Conservation (phyloP, 2,113 vertebrate genomes). For the Taurulus bubalis region DNA sequence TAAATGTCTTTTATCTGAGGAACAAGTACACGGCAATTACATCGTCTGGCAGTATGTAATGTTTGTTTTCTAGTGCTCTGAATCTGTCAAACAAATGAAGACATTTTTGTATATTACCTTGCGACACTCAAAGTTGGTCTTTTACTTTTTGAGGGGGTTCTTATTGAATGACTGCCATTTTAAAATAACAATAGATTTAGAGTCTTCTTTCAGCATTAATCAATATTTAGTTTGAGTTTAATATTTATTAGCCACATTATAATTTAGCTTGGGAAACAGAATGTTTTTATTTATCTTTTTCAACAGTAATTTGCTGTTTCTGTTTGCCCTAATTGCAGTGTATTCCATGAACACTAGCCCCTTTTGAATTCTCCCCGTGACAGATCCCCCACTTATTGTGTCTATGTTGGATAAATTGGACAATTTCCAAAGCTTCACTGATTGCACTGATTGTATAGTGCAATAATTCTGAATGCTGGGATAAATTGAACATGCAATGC, state of each 20-base stretch:
- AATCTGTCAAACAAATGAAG: slow-evolving; percentile 55
- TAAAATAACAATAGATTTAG: slow-evolving; percentile 3
- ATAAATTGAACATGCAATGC: slow-evolving; percentile 65
- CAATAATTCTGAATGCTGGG: slow-evolving; percentile 55
- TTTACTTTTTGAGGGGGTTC: background rate
- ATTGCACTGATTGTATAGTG: slow-evolving; percentile 56
- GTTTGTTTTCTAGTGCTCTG: slow-evolving; percentile 50
- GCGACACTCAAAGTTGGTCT: slow-evolving; percentile 6
- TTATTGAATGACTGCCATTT: slow-evolving; percentile 51
- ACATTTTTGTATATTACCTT: slow-evolving; percentile 18
- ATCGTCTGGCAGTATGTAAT: slow-evolving; percentile 27
- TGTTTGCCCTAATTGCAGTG: slow-evolving; percentile 68
- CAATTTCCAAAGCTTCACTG: slow-evolving; percentile 49
- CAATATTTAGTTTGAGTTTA: slow-evolving; percentile 7
- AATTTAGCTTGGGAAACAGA: slow-evolving; percentile 32
- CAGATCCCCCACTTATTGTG: slow-evolving; percentile 47
- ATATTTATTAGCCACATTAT: slow-evolving; percentile 61
- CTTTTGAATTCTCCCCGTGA: slow-evolving; percentile 53
- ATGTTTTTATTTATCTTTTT: slow-evolving; percentile 47
- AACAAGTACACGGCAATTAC: slow-evolving; percentile 44
- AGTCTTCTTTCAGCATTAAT: slow-evolving; percentile 31
- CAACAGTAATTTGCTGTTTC: slow-evolving; percentile 52
- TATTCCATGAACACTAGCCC: slow-evolving; percentile 54
- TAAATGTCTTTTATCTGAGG: slow-evolving; percentile 66
- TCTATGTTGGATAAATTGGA: slow-evolving; percentile 59